phyloP scores from a whole-genome alignment of 1,140 invertebrate species.

The Archivesica marissinica region DNA sequence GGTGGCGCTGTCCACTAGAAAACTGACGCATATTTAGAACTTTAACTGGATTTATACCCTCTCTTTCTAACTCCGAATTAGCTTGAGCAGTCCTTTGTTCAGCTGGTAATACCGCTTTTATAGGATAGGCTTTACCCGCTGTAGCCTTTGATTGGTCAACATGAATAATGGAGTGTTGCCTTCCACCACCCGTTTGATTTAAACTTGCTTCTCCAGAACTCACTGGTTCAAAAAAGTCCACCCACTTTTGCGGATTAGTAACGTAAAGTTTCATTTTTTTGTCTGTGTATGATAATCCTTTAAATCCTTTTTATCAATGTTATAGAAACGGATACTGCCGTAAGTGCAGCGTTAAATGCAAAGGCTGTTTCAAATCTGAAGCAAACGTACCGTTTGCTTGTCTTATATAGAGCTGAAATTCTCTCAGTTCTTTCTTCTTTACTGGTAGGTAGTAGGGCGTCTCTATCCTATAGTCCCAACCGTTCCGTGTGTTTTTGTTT shows the following conservation, averaged over 20 bases:
- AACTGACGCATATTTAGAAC: background rate
- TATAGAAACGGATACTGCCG: constrained; percentile 32
- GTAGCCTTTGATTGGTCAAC: background rate
- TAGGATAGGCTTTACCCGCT: background rate
- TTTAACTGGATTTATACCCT: constrained; percentile 44
- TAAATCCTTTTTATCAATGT: background rate
- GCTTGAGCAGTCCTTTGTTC: constrained; percentile 58
- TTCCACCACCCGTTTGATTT: background rate
- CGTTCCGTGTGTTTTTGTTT: constrained; percentile 10
- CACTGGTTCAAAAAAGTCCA: constrained; percentile 30
- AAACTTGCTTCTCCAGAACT: background rate
- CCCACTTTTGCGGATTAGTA: constrained; percentile 22
- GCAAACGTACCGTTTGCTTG: background rate
- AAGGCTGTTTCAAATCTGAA: background rate
- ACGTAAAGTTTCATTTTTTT: constrained; percentile 16
- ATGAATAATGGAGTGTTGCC: background rate
- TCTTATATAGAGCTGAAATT: constrained; percentile 50
- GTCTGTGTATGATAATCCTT: too few species aligned
- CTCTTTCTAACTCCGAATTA: constrained; percentile 34
- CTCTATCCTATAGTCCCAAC: constrained; percentile 18
- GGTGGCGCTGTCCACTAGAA: background rate
- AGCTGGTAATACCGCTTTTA: constrained; percentile 45
- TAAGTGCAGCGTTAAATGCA: constrained; percentile 48
- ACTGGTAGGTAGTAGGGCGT: constrained; percentile 33
- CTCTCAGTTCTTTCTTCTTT: constrained; percentile 4